Evolutionary conservation across 1,140 invertebrate genomes (phyloP), one percentile per base, ranked within the genome.

Genomic region (Daktulosphaira vitifoliae): DNA sequence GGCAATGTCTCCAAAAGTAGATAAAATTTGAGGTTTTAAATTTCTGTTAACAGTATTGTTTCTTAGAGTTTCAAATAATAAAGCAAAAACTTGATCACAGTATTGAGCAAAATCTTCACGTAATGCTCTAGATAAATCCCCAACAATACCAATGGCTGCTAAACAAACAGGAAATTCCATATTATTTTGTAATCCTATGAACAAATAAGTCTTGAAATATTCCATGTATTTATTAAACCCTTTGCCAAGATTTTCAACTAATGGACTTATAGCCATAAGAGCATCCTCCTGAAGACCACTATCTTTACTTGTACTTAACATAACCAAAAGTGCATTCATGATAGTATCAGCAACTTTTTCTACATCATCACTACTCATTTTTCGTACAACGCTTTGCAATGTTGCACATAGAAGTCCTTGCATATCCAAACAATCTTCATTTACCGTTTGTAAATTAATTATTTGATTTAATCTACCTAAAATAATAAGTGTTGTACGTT

Each of bases 221-320:
- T 95, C 90, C 91, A 98, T 96, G 74, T 98, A 98, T 73, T 96
- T 96, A 6, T 91, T 74, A 74, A 98, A 98, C 65, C 85, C 84
- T 68, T 92, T 87, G 18, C 90, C 89, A 29, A 98, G 77, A 8
- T 93, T 88, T 78, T 98, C 96, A 15, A 96, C 90, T 2, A 99
- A 78, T 4, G 93, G 94, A 0, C 92, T 93, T 0, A 98, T 92
- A 2, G 95, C 93, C 83, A 98, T 89, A 1, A 99, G 78, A 4
- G 94, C 96, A 76, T 99, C 96, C 78, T 99, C 96, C 76, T 99
- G 96, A 0, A 99, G 94, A 15, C 92, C 90, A 16, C 93, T 93
- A 16, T 11, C n/a, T 73, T 93, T 94, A 39, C 88, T 87, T 1
- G 89, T 89, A 69, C 81, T 88, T 71, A 91, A 96, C 91, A 96